Conservation (phyloP, 2,888 invertebrate genomes). For the Drosophila paranaensis region DNA sequence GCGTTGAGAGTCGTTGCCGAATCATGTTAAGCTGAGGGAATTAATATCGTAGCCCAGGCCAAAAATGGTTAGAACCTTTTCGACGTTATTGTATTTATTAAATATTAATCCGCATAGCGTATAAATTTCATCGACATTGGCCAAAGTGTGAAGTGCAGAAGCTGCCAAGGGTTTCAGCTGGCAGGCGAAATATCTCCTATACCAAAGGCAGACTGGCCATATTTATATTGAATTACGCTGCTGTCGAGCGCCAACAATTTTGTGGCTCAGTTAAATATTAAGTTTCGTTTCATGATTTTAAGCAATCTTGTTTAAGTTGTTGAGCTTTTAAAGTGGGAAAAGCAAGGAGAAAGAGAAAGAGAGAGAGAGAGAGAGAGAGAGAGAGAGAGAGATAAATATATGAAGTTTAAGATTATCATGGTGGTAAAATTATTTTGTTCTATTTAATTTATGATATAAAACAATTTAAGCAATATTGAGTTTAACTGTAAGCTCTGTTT, state of each 20-base stretch:
- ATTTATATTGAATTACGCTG: slow-evolving; percentile 64
- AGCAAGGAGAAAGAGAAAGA: no score
- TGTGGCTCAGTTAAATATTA: not conserved
- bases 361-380: no score
- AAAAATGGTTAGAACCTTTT: slow-evolving; percentile 54
- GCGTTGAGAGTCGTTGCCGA: not conserved
- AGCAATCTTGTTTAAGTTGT: not conserved
- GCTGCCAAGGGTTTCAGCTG: slow-evolving; percentile 28
- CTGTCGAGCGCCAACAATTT: slow-evolving; percentile 36
- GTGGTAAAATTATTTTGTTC: no score
- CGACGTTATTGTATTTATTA: slow-evolving; percentile 67
- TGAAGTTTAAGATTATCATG: no score
- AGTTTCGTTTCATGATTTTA: not conserved
- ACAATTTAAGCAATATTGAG: no score
- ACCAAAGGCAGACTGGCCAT: slow-evolving; percentile 38
- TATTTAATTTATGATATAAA: no score
- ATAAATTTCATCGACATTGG: slow-evolving; percentile 63
- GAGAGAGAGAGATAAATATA: no score
- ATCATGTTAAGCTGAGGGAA: slow-evolving; percentile 44
- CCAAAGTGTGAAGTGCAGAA: slow-evolving; percentile 49
- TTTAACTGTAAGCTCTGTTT: no score
- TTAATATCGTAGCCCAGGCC: slow-evolving; percentile 53
- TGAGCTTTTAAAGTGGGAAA: no score
- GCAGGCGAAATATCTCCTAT: slow-evolving; percentile 8
- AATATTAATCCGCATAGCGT: slow-evolving; percentile 64